Evolutionary conservation across 2,113 vertebrate genomes (phyloP).

Genomic region (Crocuta crocuta): DNA sequence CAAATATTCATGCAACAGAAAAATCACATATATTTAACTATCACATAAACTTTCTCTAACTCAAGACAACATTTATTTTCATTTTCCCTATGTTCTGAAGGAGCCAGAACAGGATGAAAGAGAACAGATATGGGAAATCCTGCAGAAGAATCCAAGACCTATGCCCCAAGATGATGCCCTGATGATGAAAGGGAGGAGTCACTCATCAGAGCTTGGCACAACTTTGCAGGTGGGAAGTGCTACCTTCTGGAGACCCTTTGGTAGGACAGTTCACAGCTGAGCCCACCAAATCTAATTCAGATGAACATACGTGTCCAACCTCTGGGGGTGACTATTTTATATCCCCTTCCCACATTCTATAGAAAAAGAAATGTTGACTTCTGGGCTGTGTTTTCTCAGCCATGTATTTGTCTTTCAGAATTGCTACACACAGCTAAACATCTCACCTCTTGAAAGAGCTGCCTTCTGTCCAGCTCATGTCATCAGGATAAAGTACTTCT

Average conservation of each 20-base stretch:
- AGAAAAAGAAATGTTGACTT: background rate
- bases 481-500: background rate
- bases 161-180: too few species aligned
- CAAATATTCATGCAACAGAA: background rate
- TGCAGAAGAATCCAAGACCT: background rate
- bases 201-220: accelerated
- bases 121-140: background rate
- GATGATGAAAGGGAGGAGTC: background rate
- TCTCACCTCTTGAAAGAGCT: background rate
- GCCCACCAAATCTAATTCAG: background rate
- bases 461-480: background rate
- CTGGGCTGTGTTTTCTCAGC: background rate
- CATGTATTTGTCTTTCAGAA: background rate
- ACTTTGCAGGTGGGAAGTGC: background rate
- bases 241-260: background rate
- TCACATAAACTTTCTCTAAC: background rate
- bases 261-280: background rate
- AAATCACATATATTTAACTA: background rate
- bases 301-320: too few species aligned
- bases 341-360: background rate
- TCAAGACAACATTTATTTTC: background rate
- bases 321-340: background rate
- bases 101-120: background rate
- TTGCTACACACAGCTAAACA: background rate
- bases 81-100: background rate